Base-by-base conservation (phyloP, 1,140 invertebrate genomes). In the Cyclargus thomasi region DNA sequence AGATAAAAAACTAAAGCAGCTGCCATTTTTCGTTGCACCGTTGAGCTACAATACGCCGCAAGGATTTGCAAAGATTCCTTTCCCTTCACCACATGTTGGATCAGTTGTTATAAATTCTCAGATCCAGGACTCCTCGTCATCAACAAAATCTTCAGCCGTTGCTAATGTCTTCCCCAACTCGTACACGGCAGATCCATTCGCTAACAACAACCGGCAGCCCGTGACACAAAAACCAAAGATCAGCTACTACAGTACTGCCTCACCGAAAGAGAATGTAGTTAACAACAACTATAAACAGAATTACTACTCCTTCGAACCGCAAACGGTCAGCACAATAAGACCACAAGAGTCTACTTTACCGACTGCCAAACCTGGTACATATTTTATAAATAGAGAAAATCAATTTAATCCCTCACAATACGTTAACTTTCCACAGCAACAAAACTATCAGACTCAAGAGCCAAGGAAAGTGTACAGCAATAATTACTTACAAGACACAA, bases 21-120 rank as follows among this genome's bases (percentile, higher is more conserved):
- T 95, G 1, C 95, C 96, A 10, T 97, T 96, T 83, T 97, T 97
- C 65, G 95, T 97, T 0, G 96, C 96, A 2, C 95, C 96, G 1
- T 79, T 96, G 10, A 96, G 95, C 74, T 97, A 96, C 73, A 94
- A 95, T 72, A 94, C 95, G 21, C 95, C 95, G 0, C 90, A 92
- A 16, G 95, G 95, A 14, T 96, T 95, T 78, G 94, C 95, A 0
- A 96, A 96, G 84, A 96, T 96, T 67, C 94, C 95, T 0, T 94
- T 97, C 77, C 96, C 96, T 0, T 94, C 95, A 0, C 96, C 96
- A 1, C 96, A 97, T 81, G 95, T 97, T 3, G 96, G 96, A 2
- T 96, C 95, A 0, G 95, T 97, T 14, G 94, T 97, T 1, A 92
- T 97, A 1, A 95, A 94, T 73, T 90, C 81, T 11, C 80, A 81